Evolutionary conservation across 2,113 vertebrate species (phyloP), one percentile per base, ranked within the genome.

Genomic region (Protobothrops flavoviridis): DNA sequence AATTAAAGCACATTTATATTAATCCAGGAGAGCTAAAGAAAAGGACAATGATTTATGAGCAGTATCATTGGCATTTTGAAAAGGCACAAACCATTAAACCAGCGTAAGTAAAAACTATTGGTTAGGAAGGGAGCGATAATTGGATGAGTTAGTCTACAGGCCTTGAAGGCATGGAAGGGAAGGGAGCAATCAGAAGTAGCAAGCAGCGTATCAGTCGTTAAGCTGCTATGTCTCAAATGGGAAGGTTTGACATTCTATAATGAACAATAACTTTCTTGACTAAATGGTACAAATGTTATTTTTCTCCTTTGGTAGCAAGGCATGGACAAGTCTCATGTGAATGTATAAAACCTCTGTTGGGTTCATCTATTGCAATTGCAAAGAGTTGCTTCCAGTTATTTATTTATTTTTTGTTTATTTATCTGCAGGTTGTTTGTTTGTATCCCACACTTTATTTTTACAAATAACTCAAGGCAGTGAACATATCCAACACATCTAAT

Each of bases 1-100:
- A 97, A 97, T 97, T 97, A 97, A 97, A 97, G 94, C n/a, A 96
- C 96, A 94, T 96, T 96, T 96, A 43, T 92, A 94, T 96, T 97
- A 98, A 97, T 97, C 96, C 95, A 92, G 85, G 85, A 93, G 95
- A 96, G 91, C 95, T 96, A 93, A 96, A 95, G 90, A 94, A 97
- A 97, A 96, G 96, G 96, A 97, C 96, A 96, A 24, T 97, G 97
- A 97, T 97, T 97, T 97, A 97, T 96, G 93, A 97, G 96, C 96
- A 96, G 96, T 97, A 97, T 95, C 88, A 94, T 95, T 97, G 97
- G 96, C 97, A 97, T 97, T 98, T 98, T 95, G 96, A 91, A 94
- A 92, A 94, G 91, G 92, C 88, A 95, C 92, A 93, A 97, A 95
- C 95, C 93, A 97, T 97, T 97, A 96, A 95, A 96, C 96, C 91